A percentile compares a stretch with the other conserved stretches of the same genome.
phyloP scores from a whole-genome alignment of 1,140 invertebrate species.

The Panagrolaimus sp. region DNA sequence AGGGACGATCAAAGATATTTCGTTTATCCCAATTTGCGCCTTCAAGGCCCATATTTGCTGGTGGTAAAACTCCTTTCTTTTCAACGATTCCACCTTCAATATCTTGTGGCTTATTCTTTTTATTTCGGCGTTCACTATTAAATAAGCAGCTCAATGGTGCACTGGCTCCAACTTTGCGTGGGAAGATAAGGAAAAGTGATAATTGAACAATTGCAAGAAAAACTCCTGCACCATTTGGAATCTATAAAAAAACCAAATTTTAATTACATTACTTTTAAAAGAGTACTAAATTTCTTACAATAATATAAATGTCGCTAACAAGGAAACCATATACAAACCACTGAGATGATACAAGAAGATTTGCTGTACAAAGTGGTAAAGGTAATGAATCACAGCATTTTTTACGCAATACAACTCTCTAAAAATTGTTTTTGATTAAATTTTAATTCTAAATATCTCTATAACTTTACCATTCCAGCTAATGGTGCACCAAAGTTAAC shows the following conservation, averaged over 20 bases:
- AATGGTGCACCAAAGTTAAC: constrained; percentile 55
- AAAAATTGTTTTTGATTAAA: not conserved
- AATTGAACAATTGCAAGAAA: constrained; percentile 51
- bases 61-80: constrained; percentile 26
- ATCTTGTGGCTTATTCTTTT: constrained; percentile 20
- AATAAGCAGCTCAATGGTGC: constrained; percentile 39
- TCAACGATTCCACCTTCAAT: constrained; percentile 21
- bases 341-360: constrained; percentile 53
- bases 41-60: not conserved
- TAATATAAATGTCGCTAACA: constrained; percentile 51
- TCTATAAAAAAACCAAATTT: constrained; percentile 29
- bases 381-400: constrained; percentile 45
- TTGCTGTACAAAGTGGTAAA: constrained; percentile 53
- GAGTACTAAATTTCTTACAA: constrained; percentile 29
- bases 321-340: constrained; percentile 56
- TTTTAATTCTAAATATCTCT: constrained; percentile 2
- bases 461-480: constrained; percentile 52
- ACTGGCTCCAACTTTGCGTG: constrained; percentile 22
- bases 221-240: constrained; percentile 50
- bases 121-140: not conserved
- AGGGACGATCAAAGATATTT: not conserved
- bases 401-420: constrained; percentile 43
- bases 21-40: constrained; percentile 14
- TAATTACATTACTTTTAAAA: not conserved
- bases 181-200: constrained; percentile 53